Evolutionary conservation across 1,140 invertebrate species (phyloP).

Genomic region (Trichonephila clavata): DNA sequence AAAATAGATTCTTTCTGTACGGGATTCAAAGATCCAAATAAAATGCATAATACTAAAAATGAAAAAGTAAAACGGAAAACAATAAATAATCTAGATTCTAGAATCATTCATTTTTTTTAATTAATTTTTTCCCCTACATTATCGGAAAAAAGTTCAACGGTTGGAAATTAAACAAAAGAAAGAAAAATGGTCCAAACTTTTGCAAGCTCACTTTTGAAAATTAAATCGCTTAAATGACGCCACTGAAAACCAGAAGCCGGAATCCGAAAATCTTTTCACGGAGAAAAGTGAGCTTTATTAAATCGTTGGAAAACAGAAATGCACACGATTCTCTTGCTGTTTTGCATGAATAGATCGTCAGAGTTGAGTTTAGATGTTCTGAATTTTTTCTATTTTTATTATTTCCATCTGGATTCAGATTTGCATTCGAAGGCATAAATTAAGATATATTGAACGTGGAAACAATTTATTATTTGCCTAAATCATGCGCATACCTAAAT

Average conservation of each 20-base stretch:
- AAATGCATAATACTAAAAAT: neutral
- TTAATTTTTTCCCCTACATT: neutral
- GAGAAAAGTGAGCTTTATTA: slow-evolving; percentile 59
- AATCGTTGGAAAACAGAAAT: slow-evolving; percentile 72
- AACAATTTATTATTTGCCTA: slow-evolving; percentile 48
- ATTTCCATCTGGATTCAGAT: slow-evolving; percentile 27
- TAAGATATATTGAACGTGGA: slow-evolving; percentile 46
- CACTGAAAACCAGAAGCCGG: slow-evolving; percentile 4
- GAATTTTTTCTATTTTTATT: slow-evolving; percentile 35
- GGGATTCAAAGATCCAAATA: neutral
- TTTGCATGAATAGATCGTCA: slow-evolving; percentile 70
- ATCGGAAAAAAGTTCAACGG: slow-evolving; percentile 21
- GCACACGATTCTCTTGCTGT: slow-evolving; percentile 15
- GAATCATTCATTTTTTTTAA: slow-evolving; percentile 14
- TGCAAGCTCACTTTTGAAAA: slow-evolving; percentile 44
- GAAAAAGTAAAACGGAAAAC: neutral
- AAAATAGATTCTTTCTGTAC: neutral
- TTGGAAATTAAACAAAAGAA: neutral
- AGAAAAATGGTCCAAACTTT: slow-evolving; percentile 45
- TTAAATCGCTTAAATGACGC: slow-evolving; percentile 56
- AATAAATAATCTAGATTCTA: neutral
- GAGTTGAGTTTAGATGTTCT: slow-evolving; percentile 28
- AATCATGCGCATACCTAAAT: slow-evolving; percentile 33
- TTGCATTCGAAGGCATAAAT: slow-evolving; percentile 52
- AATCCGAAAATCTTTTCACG: slow-evolving; percentile 24